phyloP scores from a whole-genome alignment of 1,140 invertebrate species.

The Daktulosphaira vitifoliae region DNA sequence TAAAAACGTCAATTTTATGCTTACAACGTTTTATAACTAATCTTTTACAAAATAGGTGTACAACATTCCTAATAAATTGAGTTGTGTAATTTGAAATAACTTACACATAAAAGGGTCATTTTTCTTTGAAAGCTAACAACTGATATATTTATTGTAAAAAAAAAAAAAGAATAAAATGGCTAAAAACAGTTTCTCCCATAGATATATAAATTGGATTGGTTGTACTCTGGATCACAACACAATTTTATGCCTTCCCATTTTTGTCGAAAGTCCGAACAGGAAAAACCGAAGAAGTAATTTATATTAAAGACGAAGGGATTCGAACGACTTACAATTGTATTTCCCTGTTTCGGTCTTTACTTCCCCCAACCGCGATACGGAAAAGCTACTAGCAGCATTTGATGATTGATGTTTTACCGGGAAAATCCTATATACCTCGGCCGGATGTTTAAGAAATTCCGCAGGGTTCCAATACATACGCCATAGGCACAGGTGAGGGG shows the following conservation, averaged over 20 bases:
- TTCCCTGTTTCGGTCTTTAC: constrained; percentile 5
- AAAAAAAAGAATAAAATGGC: not conserved
- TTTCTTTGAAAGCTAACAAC: not conserved
- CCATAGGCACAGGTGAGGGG: not conserved
- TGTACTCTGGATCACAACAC: no score
- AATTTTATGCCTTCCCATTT: not conserved
- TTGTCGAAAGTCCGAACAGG: not conserved
- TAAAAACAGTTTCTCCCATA: constrained; percentile 1
- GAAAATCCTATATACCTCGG: not conserved
- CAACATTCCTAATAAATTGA: no score
- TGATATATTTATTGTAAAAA: constrained; percentile 24
- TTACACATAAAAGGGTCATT: no score
- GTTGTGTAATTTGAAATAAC: no score
- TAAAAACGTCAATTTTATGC: no score
- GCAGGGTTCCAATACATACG: constrained; percentile 8
- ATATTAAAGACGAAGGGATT: constrained; percentile 33
- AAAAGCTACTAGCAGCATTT: constrained; percentile 4
- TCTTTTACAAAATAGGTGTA: no score
- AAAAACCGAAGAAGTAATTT: constrained; percentile 18
- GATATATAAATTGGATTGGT: constrained; percentile 22
- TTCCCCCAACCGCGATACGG: constrained; percentile 13
- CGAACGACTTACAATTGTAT: constrained; percentile 31
- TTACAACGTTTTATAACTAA: no score
- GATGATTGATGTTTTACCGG: constrained; percentile 29
- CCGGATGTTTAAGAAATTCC: constrained; percentile 25